A percentile compares a stretch with the other conserved stretches of the same genome.
Conservation (phyloP, 1,140 invertebrate species). For the Zaprionus camerounensis region DNA sequence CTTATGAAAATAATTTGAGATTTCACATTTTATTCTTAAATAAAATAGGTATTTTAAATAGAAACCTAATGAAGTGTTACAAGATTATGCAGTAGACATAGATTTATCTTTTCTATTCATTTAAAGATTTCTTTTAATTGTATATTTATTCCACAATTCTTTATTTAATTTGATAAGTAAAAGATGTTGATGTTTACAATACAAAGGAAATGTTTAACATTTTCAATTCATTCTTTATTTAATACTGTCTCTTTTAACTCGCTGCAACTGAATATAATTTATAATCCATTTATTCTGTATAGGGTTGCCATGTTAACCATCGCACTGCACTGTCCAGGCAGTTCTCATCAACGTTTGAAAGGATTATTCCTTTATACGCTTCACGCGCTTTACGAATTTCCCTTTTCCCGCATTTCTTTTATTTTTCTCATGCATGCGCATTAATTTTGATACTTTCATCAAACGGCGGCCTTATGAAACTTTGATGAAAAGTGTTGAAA, state of each 20-base stretch:
- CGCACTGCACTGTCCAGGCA: background rate
- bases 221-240: background rate
- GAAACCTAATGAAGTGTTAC: too few species aligned
- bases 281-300: background rate
- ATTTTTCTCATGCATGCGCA: constrained; percentile 39
- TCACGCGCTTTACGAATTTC: constrained; percentile 12
- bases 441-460: constrained; percentile 54
- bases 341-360: constrained; percentile 43
- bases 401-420: constrained; percentile 2
- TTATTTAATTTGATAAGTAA: background rate
- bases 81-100: background rate
- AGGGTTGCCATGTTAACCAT: background rate
- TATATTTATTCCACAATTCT: background rate
- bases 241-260: too few species aligned
- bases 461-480: constrained; percentile 50
- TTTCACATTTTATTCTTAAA: background rate
- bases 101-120: too few species aligned
- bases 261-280: background rate
- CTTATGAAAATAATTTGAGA: too few species aligned
- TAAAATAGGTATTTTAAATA: background rate
- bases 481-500: constrained; percentile 63
- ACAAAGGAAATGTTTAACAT: too few species aligned
- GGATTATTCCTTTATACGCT: constrained; percentile 50
- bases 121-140: too few species aligned
- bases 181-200: too few species aligned